phyloP scores from a whole-genome alignment of 2,888 invertebrate species.

The Strigamia maritima region DNA sequence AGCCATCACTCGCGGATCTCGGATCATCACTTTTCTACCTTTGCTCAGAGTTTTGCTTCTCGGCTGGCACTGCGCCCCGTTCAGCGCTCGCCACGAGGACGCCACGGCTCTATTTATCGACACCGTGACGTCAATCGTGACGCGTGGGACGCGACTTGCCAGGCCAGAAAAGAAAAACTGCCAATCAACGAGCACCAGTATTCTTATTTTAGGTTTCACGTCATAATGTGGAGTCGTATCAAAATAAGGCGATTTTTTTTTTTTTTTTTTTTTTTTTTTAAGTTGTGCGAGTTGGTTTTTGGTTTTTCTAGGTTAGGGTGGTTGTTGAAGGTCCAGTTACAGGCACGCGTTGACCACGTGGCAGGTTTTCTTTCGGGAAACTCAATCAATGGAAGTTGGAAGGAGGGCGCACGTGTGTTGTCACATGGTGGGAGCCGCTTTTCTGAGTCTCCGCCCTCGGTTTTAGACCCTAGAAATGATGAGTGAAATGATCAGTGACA shows the following conservation, averaged over 20 bases:
- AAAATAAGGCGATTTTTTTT: background rate
- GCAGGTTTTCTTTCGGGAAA: background rate
- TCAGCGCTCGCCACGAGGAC: constrained; percentile 14
- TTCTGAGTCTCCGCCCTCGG: background rate
- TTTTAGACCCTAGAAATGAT: background rate
- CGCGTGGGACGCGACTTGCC: background rate
- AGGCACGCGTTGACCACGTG: constrained; percentile 12
- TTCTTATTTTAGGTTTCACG: background rate
- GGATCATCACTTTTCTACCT: background rate
- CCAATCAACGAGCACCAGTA: constrained; percentile 31
- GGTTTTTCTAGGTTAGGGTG: background rate
- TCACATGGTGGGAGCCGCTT: background rate
- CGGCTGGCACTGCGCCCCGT: constrained; percentile 37
- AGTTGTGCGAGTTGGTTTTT: too few species aligned
- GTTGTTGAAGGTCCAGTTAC: background rate
- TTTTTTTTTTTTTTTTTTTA: background rate
- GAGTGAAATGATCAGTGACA: background rate
- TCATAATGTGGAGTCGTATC: background rate
- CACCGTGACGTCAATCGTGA: constrained; percentile 34
- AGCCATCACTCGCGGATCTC: background rate
- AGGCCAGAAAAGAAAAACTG: constrained; percentile 1
- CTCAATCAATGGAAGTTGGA: background rate
- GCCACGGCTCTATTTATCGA: constrained; percentile 36
- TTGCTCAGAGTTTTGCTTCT: background rate
- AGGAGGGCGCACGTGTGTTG: constrained; percentile 7